These are phyloP conservation scores for Thamnophis sirtalis DNA, from an alignment of 2,113 vertebrate species.

Conservation along the genomic window DNA sequence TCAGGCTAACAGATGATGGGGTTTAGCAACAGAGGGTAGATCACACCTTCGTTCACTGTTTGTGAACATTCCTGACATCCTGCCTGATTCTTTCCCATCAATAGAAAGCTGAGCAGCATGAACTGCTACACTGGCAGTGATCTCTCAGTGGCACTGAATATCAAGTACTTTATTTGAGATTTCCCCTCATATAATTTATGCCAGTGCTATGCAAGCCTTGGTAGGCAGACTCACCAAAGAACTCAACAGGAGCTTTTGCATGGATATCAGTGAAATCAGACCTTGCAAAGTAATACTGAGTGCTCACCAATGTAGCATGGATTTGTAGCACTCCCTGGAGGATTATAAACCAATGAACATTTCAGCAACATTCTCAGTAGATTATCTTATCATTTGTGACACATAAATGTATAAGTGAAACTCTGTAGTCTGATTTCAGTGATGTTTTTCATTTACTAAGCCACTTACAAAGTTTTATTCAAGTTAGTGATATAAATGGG, in stretches of 20 bases:
- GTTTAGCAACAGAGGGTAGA: slow-evolving; percentile 7
- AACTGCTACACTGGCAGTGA: background rate
- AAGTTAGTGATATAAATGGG: slow-evolving; percentile 18
- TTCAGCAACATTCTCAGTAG: slow-evolving; percentile 35
- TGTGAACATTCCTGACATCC: slow-evolving; percentile 12
- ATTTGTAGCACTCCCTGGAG: slow-evolving; percentile 66
- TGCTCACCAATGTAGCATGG: slow-evolving; percentile 53
- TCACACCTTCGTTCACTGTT: background rate
- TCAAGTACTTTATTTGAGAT: slow-evolving; percentile 35
- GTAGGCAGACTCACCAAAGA: slow-evolving; percentile 59
- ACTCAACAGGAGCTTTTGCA: slow-evolving; percentile 61
- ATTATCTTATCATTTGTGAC: slow-evolving; percentile 39
- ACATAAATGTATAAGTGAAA: slow-evolving; percentile 29
- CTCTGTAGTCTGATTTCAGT: slow-evolving; percentile 45
- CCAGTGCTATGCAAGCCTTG: slow-evolving; percentile 28
- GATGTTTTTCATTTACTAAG: slow-evolving; percentile 35
- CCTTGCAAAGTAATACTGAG: slow-evolving; percentile 50
- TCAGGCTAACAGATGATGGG: background rate
- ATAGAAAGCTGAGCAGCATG: background rate
- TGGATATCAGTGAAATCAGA: slow-evolving; percentile 58
- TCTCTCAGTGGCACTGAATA: background rate
- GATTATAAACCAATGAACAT: slow-evolving; percentile 58
- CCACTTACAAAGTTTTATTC: slow-evolving; percentile 32
- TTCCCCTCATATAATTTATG: slow-evolving; percentile 41
- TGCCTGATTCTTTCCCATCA: background rate